These are phyloP conservation scores for Asbolus verrucosus DNA, from an alignment of 1,140 invertebrate genomes.

Conservation along the genomic window DNA sequence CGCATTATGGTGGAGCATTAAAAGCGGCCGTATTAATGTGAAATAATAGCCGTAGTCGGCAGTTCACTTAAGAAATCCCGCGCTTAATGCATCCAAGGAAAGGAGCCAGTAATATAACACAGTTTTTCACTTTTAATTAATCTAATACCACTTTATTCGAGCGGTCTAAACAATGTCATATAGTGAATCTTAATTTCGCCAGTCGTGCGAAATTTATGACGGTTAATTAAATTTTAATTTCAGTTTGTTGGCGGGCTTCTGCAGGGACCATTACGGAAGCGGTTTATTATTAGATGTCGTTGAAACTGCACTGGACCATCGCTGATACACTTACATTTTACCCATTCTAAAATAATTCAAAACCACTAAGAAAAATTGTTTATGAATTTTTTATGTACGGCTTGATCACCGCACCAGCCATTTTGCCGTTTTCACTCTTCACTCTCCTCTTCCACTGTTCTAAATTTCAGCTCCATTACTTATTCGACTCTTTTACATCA, in stretches of 20 bases:
- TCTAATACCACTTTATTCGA: conserved; percentile 60
- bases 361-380: no score
- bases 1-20: conserved; percentile 52
- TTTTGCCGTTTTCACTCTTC: no score
- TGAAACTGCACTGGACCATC: conserved; percentile 15
- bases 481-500: no score
- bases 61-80: conserved; percentile 52
- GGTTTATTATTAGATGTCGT: conserved; percentile 44
- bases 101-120: conserved; percentile 53
- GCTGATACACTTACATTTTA: no score
- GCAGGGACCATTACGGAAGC: conserved; percentile 44
- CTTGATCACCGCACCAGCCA: no score
- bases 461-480: no score
- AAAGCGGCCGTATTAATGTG: conserved; percentile 55
- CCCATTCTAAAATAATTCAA: no score
- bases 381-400: no score
- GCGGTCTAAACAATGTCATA: conserved; percentile 60
- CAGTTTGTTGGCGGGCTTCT: conserved; percentile 54
- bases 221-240: conserved; percentile 63
- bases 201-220: conserved; percentile 59
- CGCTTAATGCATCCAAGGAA: conserved; percentile 40
- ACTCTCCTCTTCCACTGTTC: no score
- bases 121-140: conserved; percentile 63
- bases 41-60: conserved; percentile 54
- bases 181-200: conserved; percentile 61